A percentile compares a stretch with the other conserved stretches of the same genome.
Conservation (phyloP, 1,140 invertebrate species). For the Watersipora subatra region DNA sequence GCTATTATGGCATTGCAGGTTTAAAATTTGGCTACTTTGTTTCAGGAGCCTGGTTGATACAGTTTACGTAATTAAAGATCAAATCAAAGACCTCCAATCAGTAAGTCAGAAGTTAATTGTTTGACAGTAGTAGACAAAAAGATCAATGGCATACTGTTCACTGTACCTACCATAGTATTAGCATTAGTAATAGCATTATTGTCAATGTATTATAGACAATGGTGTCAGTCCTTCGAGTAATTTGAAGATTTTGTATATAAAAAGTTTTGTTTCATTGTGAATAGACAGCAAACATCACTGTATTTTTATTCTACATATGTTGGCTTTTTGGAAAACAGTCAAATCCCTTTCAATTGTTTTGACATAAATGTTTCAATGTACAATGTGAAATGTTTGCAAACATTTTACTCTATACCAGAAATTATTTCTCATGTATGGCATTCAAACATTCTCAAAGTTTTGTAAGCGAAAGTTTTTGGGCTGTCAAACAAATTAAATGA, state of each 20-base stretch:
- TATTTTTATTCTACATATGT: too few species aligned
- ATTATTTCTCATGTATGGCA: background rate
- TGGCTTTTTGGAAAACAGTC: too few species aligned
- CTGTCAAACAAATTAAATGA: too few species aligned
- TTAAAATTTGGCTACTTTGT: too few species aligned
- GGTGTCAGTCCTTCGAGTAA: conserved; percentile 9
- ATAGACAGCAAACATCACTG: too few species aligned
- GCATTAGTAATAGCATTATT: conserved; percentile 17
- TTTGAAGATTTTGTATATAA: background rate
- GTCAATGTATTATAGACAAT: conserved; percentile 17
- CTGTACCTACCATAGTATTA: conserved; percentile 15
- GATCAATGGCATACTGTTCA: too few species aligned
- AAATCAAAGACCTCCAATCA: conserved; percentile 48
- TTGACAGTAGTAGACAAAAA: conserved; percentile 16
- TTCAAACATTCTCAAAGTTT: too few species aligned
- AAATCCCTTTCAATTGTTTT: background rate
- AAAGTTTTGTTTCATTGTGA: background rate
- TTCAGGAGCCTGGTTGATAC: conserved; percentile 55
- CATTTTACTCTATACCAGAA: background rate
- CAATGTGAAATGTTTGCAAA: background rate
- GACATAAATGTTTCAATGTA: background rate
- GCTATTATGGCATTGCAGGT: too few species aligned
- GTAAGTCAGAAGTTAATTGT: conserved; percentile 28
- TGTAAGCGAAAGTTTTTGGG: too few species aligned
- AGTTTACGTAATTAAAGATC: conserved; percentile 53